A percentile compares a stretch with the other conserved stretches of the same genome.
phyloP scores from a whole-genome alignment of 2,888 invertebrate species.

The Troglohyphantes excavatus region DNA sequence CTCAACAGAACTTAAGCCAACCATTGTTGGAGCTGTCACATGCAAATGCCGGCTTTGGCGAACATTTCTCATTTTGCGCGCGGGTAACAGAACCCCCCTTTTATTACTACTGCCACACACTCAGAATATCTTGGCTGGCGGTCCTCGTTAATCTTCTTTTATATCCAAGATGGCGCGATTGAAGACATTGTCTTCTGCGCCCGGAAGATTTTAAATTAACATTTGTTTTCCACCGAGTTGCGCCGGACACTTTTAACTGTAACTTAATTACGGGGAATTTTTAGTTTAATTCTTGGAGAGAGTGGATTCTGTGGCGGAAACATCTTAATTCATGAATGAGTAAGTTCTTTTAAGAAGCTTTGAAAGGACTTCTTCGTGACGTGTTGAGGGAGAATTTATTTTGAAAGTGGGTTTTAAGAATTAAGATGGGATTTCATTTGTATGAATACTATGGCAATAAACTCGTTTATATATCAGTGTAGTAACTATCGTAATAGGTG shows the following conservation, averaged over 20 bases:
- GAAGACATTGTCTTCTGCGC: slow-evolving; percentile 3
- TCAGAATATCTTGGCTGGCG: slow-evolving; percentile 26
- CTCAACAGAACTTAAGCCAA: background rate
- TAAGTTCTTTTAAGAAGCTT: background rate
- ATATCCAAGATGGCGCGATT: slow-evolving; percentile 12
- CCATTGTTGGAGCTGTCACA: slow-evolving; percentile 51
- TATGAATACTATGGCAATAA: too few species aligned
- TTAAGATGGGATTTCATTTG: too few species aligned
- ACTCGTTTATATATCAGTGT: too few species aligned
- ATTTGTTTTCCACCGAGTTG: slow-evolving; percentile 26
- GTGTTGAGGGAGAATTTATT: too few species aligned
- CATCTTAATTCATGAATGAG: too few species aligned
- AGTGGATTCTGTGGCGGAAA: too few species aligned
- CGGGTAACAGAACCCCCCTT: background rate
- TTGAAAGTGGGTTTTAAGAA: too few species aligned
- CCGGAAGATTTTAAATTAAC: slow-evolving; percentile 23
- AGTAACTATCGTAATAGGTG: too few species aligned
- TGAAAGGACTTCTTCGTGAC: background rate
- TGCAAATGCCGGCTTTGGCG: slow-evolving; percentile 31
- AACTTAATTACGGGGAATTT: background rate
- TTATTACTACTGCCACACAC: slow-evolving; percentile 14
- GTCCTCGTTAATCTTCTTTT: slow-evolving; percentile 34
- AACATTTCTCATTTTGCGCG: slow-evolving; percentile 38
- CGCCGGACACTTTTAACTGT: background rate
- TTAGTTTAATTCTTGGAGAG: background rate